A percentile compares a stretch with the other conserved stretches of the same genome.
Conservation (phyloP, 2,888 invertebrate species). For the Automeris io region DNA sequence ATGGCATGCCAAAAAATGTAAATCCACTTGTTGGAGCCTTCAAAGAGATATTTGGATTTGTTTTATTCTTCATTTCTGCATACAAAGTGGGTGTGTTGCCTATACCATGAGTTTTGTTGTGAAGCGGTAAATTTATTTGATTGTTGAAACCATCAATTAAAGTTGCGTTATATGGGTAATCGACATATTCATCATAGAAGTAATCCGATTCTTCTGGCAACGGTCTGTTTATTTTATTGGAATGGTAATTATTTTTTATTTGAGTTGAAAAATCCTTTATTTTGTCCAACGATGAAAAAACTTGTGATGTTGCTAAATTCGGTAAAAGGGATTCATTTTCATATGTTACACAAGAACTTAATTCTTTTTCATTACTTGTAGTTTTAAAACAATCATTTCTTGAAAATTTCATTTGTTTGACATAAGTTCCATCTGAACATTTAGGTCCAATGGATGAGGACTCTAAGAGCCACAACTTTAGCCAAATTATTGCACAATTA, state of each 20-base stretch:
- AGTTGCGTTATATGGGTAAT: slow-evolving; percentile 83
- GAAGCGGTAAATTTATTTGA: slow-evolving; percentile 41
- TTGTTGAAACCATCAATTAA: slow-evolving; percentile 52
- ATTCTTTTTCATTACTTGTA: slow-evolving; percentile 66
- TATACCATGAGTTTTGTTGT: slow-evolving; percentile 57
- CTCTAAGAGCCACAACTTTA: slow-evolving; percentile 89
- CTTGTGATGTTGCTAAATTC: slow-evolving; percentile 75
- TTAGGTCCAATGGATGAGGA: slow-evolving; percentile 84
- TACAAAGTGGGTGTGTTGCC: slow-evolving; percentile 78
- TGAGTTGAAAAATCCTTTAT: slow-evolving; percentile 64
- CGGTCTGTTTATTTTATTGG: slow-evolving; percentile 75
- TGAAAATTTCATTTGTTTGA: slow-evolving; percentile 84
- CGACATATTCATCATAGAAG: slow-evolving; percentile 89
- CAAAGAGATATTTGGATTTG: slow-evolving; percentile 35
- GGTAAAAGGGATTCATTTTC: slow-evolving; percentile 81
- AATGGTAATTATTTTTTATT: slow-evolving; percentile 58
- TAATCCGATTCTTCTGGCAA: slow-evolving; percentile 87
- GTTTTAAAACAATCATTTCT: slow-evolving; percentile 80
- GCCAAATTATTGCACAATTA: slow-evolving; percentile 89
- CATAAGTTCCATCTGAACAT: slow-evolving; percentile 86
- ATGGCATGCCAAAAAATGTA: slow-evolving; percentile 90
- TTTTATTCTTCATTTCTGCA: slow-evolving; percentile 47
- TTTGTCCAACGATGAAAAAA: slow-evolving; percentile 77
- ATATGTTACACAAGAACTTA: slow-evolving; percentile 79
- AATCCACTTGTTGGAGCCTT: slow-evolving; percentile 80